phyloP scores from a whole-genome alignment of 2,113 vertebrate genomes.

The Gambusia affinis region DNA sequence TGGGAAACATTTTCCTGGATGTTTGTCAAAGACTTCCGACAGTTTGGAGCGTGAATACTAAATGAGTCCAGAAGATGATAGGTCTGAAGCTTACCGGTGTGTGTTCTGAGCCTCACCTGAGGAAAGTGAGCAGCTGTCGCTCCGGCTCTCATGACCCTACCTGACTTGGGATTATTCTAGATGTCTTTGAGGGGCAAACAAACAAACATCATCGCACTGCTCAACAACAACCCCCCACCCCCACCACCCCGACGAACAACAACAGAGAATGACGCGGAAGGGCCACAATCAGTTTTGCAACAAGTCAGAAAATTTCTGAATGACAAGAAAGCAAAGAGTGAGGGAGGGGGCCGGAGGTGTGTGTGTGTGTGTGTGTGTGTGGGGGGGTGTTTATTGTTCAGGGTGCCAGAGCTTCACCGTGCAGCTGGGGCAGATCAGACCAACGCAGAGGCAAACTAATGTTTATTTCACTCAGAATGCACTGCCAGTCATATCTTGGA shows the following conservation, averaged over 20 bases:
- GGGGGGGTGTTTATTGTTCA: constrained; percentile 51
- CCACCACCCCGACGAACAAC: constrained; percentile 34
- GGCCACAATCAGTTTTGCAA: constrained; percentile 78
- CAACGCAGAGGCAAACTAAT: constrained; percentile 55
- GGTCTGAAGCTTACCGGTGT: not conserved
- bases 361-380: too few relatives aligned
- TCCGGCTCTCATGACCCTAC: constrained; percentile 49
- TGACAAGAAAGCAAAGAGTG: constrained; percentile 77
- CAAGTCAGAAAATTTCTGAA: constrained; percentile 76
- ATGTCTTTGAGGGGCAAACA: constrained; percentile 75
- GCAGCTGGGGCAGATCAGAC: constrained; percentile 47
- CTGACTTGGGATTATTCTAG: constrained; percentile 78
- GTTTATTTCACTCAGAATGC: constrained; percentile 73
- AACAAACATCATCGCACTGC: constrained; percentile 65
- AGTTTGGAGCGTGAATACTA: not conserved
- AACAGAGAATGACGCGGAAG: constrained; percentile 76
- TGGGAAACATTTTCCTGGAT: too few relatives aligned
- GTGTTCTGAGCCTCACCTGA: constrained; percentile 3
- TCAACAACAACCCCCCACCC: constrained; percentile 60
- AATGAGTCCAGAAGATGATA: not conserved
- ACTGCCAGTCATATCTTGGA: constrained; percentile 56
- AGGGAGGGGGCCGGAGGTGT: constrained; percentile 11
- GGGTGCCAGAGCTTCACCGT: constrained; percentile 46
- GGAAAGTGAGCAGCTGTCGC: constrained; percentile 30
- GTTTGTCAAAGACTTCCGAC: too few relatives aligned